phyloP scores from a whole-genome alignment of 2,797 vertebrate species.

The Tamandua tetradactyla region DNA sequence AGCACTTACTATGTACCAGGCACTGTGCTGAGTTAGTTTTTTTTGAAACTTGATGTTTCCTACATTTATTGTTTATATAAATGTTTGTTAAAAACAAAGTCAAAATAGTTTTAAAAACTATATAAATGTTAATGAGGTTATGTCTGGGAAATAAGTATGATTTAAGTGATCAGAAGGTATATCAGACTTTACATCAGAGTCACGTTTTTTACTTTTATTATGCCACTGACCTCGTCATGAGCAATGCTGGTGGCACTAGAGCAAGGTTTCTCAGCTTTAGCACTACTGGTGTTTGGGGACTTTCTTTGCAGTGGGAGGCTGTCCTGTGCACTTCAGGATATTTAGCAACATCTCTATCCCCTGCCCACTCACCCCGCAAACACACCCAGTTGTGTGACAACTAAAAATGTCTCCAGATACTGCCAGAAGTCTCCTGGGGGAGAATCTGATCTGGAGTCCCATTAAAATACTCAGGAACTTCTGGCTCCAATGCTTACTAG shows the following conservation, averaged over 20 bases:
- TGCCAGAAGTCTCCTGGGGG: background rate
- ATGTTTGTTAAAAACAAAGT: no score
- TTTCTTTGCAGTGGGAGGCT: background rate
- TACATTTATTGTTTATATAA: no score
- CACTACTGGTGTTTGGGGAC: background rate
- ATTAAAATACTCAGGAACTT: background rate
- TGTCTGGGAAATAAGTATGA: no score
- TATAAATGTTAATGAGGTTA: no score
- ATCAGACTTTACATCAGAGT: no score
- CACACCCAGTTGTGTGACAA: background rate
- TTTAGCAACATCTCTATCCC: background rate
- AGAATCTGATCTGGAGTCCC: background rate
- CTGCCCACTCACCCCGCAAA: background rate
- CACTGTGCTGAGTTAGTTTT: background rate
- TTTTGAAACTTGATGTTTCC: no score
- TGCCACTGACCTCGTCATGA: no score
- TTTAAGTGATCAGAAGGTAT: no score
- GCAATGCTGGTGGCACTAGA: background rate
- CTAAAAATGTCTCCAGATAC: background rate
- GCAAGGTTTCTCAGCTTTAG: background rate
- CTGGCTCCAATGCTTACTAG: background rate
- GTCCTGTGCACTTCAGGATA: background rate
- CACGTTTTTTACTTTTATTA: no score
- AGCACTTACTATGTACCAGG: background rate
- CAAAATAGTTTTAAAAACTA: no score